These are phyloP conservation scores for Ferdinandea cuprea DNA, from an alignment of 2,888 invertebrate species.

Conservation along the genomic window DNA sequence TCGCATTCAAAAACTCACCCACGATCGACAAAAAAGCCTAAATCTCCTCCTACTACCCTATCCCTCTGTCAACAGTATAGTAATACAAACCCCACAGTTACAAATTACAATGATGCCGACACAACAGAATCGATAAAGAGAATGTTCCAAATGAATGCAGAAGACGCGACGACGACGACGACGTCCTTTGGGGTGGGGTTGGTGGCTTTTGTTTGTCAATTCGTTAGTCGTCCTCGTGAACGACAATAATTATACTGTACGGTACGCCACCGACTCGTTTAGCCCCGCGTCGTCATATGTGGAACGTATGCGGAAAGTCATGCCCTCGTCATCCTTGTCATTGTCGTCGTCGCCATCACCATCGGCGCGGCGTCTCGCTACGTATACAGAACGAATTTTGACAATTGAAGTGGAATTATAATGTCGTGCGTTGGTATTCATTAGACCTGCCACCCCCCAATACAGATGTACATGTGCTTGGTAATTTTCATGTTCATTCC, in stretches of 20 bases:
- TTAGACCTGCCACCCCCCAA: constrained; percentile 20
- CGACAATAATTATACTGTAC: constrained; percentile 1
- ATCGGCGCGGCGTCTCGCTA: too few species aligned
- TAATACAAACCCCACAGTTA: constrained; percentile 11
- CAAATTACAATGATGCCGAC: constrained; percentile 31
- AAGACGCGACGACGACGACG: constrained; percentile 19
- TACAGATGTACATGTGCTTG: neutral
- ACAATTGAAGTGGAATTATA: constrained; percentile 50
- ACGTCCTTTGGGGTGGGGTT: neutral
- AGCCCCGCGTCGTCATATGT: neutral
- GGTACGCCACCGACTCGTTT: neutral
- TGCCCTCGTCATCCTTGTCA: neutral
- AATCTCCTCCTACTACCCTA: neutral
- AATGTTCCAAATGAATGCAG: constrained; percentile 54
- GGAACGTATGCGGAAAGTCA: neutral
- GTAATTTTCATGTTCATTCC: constrained; percentile 6
- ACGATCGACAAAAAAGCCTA: neutral
- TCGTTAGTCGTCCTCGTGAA: constrained; percentile 41
- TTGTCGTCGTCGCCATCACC: constrained; percentile 8
- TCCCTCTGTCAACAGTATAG: neutral
- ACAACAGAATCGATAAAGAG: constrained; percentile 36
- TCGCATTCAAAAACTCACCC: constrained; percentile 7
- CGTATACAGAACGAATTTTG: constrained; percentile 35
- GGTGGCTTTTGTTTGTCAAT: constrained; percentile 26
- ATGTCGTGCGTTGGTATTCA: constrained; percentile 50